Evolutionary conservation across 2,797 vertebrate genomes (phyloP).

Genomic region (Sebastes hopkinsi): DNA sequence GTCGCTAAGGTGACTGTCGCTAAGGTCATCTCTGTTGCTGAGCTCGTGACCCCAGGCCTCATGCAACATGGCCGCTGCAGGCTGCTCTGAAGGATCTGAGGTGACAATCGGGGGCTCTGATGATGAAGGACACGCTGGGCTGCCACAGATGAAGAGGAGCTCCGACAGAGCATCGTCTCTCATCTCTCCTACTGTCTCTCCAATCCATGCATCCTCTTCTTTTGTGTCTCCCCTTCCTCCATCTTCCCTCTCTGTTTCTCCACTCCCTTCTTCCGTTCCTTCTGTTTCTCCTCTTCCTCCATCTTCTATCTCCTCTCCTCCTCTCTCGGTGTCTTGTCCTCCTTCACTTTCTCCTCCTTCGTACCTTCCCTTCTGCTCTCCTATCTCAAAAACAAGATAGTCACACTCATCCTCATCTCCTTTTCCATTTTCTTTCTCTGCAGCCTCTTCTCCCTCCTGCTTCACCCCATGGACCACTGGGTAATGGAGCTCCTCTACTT

Average conservation of each 20-base stretch:
- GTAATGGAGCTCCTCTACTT: constrained; percentile 38
- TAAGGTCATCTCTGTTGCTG: constrained; percentile 50
- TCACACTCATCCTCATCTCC: constrained; percentile 47
- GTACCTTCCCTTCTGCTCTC: background rate
- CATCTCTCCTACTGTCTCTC: constrained; percentile 1
- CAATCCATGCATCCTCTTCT: background rate
- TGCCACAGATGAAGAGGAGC: constrained; percentile 15
- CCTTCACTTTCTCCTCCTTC: background rate
- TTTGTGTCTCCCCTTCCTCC: background rate
- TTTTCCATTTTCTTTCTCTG: constrained; percentile 5
- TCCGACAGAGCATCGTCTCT: constrained; percentile 22
- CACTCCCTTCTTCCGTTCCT: background rate
- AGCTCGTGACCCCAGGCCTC: constrained; percentile 20
- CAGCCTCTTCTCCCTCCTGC: constrained; percentile 12
- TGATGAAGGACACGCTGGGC: background rate
- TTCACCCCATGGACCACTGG: constrained; percentile 28
- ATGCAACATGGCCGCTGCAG: background rate
- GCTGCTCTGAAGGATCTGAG: constrained; percentile 14
- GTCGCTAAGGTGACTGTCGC: constrained; percentile 62
- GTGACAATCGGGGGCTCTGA: background rate
- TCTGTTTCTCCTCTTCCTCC: background rate
- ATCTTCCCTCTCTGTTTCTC: background rate
- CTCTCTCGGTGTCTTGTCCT: background rate
- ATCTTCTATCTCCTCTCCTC: background rate
- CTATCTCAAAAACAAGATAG: constrained; percentile 56